phyloP scores from a whole-genome alignment of 2,888 invertebrate genomes.

The Sinohyriopsis cumingii region DNA sequence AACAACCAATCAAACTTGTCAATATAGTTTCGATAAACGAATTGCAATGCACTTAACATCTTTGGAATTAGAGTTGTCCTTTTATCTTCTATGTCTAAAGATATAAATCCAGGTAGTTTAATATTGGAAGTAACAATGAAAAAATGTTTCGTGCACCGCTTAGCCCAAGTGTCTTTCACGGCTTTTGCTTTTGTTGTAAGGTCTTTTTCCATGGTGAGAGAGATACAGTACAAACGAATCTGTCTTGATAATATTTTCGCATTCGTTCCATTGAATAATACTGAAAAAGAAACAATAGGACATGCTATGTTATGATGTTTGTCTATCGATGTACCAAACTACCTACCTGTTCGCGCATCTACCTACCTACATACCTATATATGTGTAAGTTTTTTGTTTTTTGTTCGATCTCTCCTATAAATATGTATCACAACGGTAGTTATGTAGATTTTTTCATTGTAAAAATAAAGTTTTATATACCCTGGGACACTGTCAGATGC shows the following conservation, averaged over 20 bases:
- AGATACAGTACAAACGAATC: conserved; percentile 93
- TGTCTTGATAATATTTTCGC: conserved; percentile 66
- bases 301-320: too few species aligned
- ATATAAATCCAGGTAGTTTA: conserved; percentile 76
- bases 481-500: too few species aligned
- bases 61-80: conserved; percentile 89
- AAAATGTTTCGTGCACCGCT: conserved; percentile 77
- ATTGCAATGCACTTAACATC: conserved; percentile 92
- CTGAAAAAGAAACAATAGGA: too few species aligned
- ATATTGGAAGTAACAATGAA: conserved; percentile 68
- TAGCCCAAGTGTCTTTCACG: conserved; percentile 95
- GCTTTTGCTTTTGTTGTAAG: conserved; percentile 89
- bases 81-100: conserved; percentile 9
- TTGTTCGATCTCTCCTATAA: too few species aligned
- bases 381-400: too few species aligned
- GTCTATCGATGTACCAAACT: too few species aligned
- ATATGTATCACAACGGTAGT: too few species aligned
- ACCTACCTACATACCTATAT: too few species aligned
- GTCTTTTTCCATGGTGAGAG: conserved; percentile 92
- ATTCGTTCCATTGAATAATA: too few species aligned
- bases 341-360: too few species aligned
- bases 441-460: too few species aligned
- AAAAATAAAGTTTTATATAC: too few species aligned
- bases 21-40: conserved; percentile 85
- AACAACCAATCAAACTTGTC: conserved; percentile 95